phyloP scores from a whole-genome alignment of 2,888 invertebrate species.

The Furcula furcula region DNA sequence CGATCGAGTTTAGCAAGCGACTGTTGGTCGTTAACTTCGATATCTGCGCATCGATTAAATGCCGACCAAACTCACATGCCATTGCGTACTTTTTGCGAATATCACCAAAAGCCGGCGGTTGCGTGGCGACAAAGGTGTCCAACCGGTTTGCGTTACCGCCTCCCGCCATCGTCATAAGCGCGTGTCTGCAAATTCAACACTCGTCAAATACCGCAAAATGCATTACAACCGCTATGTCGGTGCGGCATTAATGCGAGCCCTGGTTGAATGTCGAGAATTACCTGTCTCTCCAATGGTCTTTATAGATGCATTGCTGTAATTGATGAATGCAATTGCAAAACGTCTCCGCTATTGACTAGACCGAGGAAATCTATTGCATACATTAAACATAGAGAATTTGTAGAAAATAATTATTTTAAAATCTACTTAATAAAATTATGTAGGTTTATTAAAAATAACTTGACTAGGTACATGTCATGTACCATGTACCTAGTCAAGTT shows the following conservation, averaged over 20 bases:
- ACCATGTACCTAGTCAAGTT: no score
- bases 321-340: conserved; percentile 35
- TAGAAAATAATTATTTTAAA: no score
- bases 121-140: conserved; percentile 69
- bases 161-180: conserved; percentile 64
- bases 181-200: conserved; percentile 76
- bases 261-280: conserved; percentile 38
- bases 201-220: conserved; percentile 72
- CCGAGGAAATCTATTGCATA: not conserved
- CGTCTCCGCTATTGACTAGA: conserved; percentile 6
- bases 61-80: conserved; percentile 62
- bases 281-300: conserved; percentile 31
- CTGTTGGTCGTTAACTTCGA: conserved; percentile 47
- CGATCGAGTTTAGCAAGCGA: conserved; percentile 49
- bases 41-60: conserved; percentile 60
- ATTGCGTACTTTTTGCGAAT: conserved; percentile 74
- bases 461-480: no score
- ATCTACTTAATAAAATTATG: no score
- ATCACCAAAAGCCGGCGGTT: conserved; percentile 74
- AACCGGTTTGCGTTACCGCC: conserved; percentile 74
- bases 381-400: no score
- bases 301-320: conserved; percentile 32
- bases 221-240: conserved; percentile 49
- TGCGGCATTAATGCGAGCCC: conserved; percentile 39
- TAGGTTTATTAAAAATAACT: no score